Percentiles rank a stretch among this genome's conserved stretches.
phyloP scores from a whole-genome alignment of 2,888 invertebrate genomes.

The Anoncus sp. region DNA sequence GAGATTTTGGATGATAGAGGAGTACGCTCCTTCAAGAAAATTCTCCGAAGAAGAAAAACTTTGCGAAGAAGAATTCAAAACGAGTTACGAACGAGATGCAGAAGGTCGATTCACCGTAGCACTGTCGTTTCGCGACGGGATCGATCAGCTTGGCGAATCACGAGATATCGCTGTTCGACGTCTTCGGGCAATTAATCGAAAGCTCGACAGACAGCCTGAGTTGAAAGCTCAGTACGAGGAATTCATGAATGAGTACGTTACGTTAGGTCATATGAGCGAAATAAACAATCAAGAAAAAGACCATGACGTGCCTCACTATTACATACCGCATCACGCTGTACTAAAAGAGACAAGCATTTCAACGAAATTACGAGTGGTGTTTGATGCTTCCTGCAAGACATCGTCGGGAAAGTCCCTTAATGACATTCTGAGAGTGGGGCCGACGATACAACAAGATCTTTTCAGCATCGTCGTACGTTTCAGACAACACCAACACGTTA shows the following conservation, averaged over 20 bases:
- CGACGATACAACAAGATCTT: conserved; percentile 68
- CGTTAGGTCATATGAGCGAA: conserved; percentile 31
- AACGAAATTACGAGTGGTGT: conserved; percentile 68
- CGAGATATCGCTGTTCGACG: conserved; percentile 13
- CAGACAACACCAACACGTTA: conserved; percentile 26
- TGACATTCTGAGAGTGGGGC: conserved; percentile 64
- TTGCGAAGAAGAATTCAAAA: conserved; percentile 35
- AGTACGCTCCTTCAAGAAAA: conserved; percentile 7
- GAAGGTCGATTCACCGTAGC: conserved; percentile 30
- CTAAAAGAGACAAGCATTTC: conserved; percentile 58
- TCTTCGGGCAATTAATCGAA: conserved; percentile 19
- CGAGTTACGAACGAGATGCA: background rate
- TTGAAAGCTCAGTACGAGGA: conserved; percentile 19
- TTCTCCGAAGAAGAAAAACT: conserved; percentile 35
- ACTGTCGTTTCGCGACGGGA: conserved; percentile 25
- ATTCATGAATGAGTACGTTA: conserved; percentile 28
- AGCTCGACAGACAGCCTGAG: background rate
- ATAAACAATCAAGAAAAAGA: background rate
- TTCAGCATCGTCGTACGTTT: conserved; percentile 60
- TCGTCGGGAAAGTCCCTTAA: conserved; percentile 55
- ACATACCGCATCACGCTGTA: conserved; percentile 61
- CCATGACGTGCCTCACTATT: background rate
- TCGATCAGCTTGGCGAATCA: conserved; percentile 31
- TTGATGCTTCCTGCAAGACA: conserved; percentile 64
- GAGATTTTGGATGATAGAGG: conserved; percentile 38